Base-by-base conservation (phyloP, 2,797 vertebrate genomes). In the Neoniphon sammara region DNA sequence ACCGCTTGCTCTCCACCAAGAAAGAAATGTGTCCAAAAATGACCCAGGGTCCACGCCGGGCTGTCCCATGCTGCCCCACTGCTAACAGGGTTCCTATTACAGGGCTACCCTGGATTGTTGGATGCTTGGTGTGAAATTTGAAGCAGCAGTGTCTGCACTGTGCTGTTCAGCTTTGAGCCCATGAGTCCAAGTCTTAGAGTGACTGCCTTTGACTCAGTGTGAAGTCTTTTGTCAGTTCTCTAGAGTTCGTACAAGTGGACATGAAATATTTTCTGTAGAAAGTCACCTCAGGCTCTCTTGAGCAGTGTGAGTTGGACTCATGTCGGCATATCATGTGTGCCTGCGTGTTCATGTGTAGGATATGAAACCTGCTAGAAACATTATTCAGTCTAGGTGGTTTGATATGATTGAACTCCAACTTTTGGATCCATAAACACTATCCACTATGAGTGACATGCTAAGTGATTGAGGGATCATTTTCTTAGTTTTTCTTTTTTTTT, bases 111-210 rank as follows among this genome's bases (percentile, higher is more conserved):
- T 47, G 34, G 2, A 4, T 55, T 60, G 18, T 54, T 57, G 6
- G 23, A 23, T n/a, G 12, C 39, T 46, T 47, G 5, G 31, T 67
- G 61, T 88, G 73, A 75, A 73, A 84, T 70, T 25, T 39, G 64
- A 83, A 65, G 70, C 57, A 55, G 46, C 27, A 39, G 23, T 68
- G 21, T 5, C 44, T 34, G 18, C 44, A 31, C 27, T 55, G 20
- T 17, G 31, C 36, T 56, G 20, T 14, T 46, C 52, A 67, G 50
- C 52, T 55, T 53, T 60, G 49, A 65, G 31, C 27, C n/a, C 50
- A 20, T 31, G 44, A 46, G 44, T 46, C 44, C 4, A 57, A 20
- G 4, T 55, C 18, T 42, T 21, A 18, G 15, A 57, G 11, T 61
- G 69, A 46, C 20, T 50, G 20, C 47, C 47, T 50, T 20, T 21